Percentiles rank a stretch among this genome's conserved stretches.
Conservation (phyloP, 1,140 invertebrate genomes). For the Globodera ellingtonae region DNA sequence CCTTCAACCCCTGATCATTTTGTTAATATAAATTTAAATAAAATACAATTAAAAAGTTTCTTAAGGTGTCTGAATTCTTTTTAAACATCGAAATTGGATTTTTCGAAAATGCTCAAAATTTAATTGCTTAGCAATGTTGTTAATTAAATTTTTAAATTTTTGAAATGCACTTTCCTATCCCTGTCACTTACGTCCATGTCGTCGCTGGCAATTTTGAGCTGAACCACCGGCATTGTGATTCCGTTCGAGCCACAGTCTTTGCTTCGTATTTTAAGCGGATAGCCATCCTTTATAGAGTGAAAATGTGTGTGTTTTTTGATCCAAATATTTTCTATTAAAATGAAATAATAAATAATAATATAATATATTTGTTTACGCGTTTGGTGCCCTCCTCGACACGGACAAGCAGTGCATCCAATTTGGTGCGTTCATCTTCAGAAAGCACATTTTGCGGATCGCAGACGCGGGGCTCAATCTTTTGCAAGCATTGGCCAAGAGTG, state of each 20-base stretch:
- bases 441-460: background rate
- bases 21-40: background rate
- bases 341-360: background rate
- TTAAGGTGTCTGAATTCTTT: too few species aligned
- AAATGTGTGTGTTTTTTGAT: background rate
- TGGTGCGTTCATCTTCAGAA: background rate
- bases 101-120: too few species aligned
- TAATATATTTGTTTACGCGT: background rate
- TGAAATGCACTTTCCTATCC: too few species aligned
- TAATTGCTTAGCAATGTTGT: too few species aligned
- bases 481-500: background rate
- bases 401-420: background rate
- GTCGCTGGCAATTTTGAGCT: background rate
- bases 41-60: too few species aligned
- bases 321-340: too few species aligned
- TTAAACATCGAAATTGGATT: too few species aligned
- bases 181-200: background rate
- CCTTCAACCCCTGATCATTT: background rate
- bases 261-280: background rate
- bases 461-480: background rate
- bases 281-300: background rate
- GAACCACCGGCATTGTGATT: background rate
- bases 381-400: background rate
- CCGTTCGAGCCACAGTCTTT: background rate
- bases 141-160: too few species aligned